Evolutionary conservation across 2,797 vertebrate genomes (phyloP), one percentile per base, ranked within the genome.

Genomic region (Coracias cyanogaster): DNA sequence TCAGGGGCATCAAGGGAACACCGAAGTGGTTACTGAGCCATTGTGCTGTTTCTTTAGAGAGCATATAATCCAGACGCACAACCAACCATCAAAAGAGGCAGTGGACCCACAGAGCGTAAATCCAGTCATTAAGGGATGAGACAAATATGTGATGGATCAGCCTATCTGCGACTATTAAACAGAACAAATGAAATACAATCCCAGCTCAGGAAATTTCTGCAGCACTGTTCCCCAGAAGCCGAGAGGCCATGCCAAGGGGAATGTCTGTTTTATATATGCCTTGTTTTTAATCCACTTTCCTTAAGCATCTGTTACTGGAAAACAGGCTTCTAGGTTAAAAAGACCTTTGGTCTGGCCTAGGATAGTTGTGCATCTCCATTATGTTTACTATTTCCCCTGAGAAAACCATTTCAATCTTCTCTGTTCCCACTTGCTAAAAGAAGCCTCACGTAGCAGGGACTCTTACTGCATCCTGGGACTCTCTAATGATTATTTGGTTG

Each of bases 221-320:
- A 89, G 84, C 39, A 4, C 72, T 92, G 76, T 7, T 94, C 79
- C 69, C 76, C 82, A 93, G 76, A 92, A 96, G 55, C 89, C 33
- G 55, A 77, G 83, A 77, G 58, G 67, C 78, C 37, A 16, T 52
- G 74, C 81, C 86, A 87, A 90, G 45, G 86, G 64, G 39, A 92
- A 67, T 89, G 43, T 87, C 83, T 90, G 91, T 65, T 93, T 94
- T 55, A 92, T 77, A 91, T 82, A 83, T 70, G 79, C 78, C 35
- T 92, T 93, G 82, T 2, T 97, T 96, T 90, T 93, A 89, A 95
- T 92, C 72, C 81, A 81, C 81, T 96, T 96, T 92, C 73, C 82
- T 93, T 95, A 97, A 97, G 92, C 90, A 96, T 93, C 90, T 92
- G 95, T 90, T 85, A 79, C 55, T 85, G 60, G 33, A 86, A 82